Conservation (phyloP, 2,888 invertebrate species). For the Watsonalla binaria region DNA sequence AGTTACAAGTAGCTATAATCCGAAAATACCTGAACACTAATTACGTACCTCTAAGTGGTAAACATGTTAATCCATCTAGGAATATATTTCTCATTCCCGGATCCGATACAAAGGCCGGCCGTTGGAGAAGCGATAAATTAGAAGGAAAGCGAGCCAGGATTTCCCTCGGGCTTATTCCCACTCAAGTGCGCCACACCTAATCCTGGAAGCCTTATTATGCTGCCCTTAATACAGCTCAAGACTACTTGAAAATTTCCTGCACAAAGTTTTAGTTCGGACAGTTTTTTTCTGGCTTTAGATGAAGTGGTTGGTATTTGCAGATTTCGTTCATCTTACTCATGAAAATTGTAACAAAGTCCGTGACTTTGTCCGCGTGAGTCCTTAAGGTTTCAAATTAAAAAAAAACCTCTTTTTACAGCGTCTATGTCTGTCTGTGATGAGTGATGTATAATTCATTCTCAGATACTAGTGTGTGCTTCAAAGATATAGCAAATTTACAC, state of each 20-base stretch:
- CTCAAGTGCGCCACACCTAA: conserved; percentile 77
- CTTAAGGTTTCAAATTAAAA: too few relatives aligned
- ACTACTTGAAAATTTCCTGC: conserved; percentile 76
- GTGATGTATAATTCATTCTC: too few relatives aligned
- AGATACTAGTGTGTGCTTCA: too few relatives aligned
- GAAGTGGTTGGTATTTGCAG: too few relatives aligned
- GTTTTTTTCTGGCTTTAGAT: conserved; percentile 16
- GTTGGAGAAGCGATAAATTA: conserved; percentile 75
- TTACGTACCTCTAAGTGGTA: conserved; percentile 58
- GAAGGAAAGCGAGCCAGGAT: conserved; percentile 75
- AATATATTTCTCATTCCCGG: conserved; percentile 71
- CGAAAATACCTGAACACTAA: conserved; percentile 53
- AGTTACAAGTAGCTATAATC: conserved; percentile 1
- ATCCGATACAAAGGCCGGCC: conserved; percentile 76
- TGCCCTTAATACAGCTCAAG: conserved; percentile 77
- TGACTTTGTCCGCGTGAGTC: not conserved
- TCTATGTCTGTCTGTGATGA: too few relatives aligned
- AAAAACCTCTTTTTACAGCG: too few relatives aligned
- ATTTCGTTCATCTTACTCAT: not conserved
- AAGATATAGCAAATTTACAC: not conserved
- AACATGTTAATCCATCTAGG: conserved; percentile 71
- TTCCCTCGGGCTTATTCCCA: conserved; percentile 78
- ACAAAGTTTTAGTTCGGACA: conserved; percentile 54
- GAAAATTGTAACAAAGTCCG: not conserved
- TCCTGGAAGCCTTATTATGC: conserved; percentile 79